Evolutionary conservation across 2,113 vertebrate genomes (phyloP), one percentile per base, ranked within the genome.

Genomic region (Circaetus cinerascens): DNA sequence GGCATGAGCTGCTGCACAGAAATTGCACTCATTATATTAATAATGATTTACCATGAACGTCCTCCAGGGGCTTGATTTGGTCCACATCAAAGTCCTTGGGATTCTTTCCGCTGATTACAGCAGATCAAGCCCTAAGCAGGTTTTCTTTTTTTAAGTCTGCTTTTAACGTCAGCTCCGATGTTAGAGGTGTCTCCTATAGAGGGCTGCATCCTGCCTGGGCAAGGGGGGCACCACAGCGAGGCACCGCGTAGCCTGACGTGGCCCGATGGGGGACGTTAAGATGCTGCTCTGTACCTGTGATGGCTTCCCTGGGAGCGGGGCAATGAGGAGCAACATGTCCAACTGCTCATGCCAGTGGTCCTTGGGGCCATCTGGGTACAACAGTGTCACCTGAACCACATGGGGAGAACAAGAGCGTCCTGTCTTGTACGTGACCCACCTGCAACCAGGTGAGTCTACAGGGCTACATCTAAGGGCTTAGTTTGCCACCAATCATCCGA

Each of bases 41-140:
- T 96, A 97, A 97, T 97, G 94, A 97, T 97, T 97, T 97, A 88
- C 95, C 85, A 86, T 95, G 94, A 97, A 87, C 4, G 7, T 95
- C 69, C 96, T 97, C 96, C 89, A 76, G 96, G 89, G 96, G 80
- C 93, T 96, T 95, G 97, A 97, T 97, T 96, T 97, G 93, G 91
- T 97, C 96, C 97, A 95, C 97, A 96, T 97, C 93, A 96, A 96
- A 97, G 97, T 95, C 95, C 93, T 95, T 96, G 95, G 96, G 96
- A 96, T 95, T 96, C 84, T 97, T 97, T 97, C 87, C 3, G 91
- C 95, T 97, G 94, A 97, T 97, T 97, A 94, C 89, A 97, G 95
- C 87, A 95, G 94, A 95, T 93, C 81, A 93, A 90, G 84, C 91
- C 81, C 77, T 90, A 63, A 95, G 96, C 93, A 94, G 88, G 76